Percentiles rank a stretch among this genome's conserved stretches.
These are phyloP conservation scores for Strix aluco DNA, from an alignment of 2,113 vertebrate species.

Conservation along the genomic window DNA sequence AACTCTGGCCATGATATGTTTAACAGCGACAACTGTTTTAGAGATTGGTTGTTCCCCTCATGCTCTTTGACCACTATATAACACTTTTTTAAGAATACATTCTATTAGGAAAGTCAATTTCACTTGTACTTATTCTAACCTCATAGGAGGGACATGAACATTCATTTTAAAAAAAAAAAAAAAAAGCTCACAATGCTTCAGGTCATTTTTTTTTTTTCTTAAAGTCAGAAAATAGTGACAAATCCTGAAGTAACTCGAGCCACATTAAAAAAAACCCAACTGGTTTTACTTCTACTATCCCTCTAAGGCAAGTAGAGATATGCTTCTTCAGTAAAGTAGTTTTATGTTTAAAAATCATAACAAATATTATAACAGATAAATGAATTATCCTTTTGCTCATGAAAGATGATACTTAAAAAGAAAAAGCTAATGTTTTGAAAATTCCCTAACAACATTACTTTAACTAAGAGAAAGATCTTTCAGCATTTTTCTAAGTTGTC, in stretches of 20 bases:
- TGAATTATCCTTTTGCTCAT: not conserved
- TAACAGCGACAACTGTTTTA: not conserved
- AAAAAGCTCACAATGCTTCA: not conserved
- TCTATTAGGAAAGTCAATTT: not conserved
- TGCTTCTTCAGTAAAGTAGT: not conserved
- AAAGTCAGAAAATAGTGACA: not conserved
- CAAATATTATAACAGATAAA: not conserved
- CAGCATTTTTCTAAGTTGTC: not conserved
- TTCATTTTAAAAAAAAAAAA: not conserved
- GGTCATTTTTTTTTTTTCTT: not conserved
- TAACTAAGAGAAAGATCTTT: not conserved
- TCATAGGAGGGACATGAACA: not conserved
- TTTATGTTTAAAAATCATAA: not conserved
- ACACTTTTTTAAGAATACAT: not conserved
- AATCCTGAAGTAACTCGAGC: not conserved
- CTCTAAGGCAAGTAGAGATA: not conserved
- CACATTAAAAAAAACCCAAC: not conserved
- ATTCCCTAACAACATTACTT: not conserved
- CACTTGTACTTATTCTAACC: not conserved
- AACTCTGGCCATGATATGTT: not conserved
- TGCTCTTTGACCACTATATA: not conserved
- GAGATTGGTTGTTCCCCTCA: not conserved
- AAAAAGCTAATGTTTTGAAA: not conserved
- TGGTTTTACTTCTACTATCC: not conserved
- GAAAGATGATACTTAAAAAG: not conserved